Conservation (phyloP, 1,140 invertebrate species). For the Phenacoccus solenopsis region DNA sequence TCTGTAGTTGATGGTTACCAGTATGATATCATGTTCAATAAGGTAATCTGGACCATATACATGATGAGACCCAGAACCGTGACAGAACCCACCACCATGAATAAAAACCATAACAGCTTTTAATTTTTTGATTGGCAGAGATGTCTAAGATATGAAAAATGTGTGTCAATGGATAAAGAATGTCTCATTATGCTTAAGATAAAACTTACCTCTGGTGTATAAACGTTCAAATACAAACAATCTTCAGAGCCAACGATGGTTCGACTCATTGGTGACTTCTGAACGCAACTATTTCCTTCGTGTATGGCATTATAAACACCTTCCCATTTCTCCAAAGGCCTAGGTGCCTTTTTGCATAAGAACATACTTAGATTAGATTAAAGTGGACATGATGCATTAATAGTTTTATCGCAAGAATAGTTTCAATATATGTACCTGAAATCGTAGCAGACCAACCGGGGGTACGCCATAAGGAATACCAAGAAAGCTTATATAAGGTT, state of each 20-base stretch:
- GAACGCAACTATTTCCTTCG: constrained; percentile 12
- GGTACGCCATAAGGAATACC: constrained; percentile 54
- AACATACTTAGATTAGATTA: too few species aligned
- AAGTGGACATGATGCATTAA: too few species aligned
- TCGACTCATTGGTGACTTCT: background rate
- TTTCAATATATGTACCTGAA: too few species aligned
- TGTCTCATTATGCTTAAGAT: too few species aligned
- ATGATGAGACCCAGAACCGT: constrained; percentile 39
- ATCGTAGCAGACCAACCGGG: constrained; percentile 45
- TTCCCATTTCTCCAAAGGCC: constrained; percentile 18
- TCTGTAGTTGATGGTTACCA: constrained; percentile 69
- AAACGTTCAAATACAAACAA: constrained; percentile 24
- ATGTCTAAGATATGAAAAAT: background rate
- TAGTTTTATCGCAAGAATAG: too few species aligned
- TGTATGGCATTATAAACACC: constrained; percentile 20
- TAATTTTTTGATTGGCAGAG: background rate
- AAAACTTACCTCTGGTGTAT: constrained; percentile 16
- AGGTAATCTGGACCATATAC: constrained; percentile 50
- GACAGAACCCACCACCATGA: constrained; percentile 46
- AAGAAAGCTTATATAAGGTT: constrained; percentile 35
- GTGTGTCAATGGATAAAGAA: too few species aligned
- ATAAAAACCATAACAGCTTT: constrained; percentile 48
- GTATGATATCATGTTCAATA: constrained; percentile 55
- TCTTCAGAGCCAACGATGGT: constrained; percentile 21
- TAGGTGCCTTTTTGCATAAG: constrained; percentile 15